Evolutionary conservation across 2,113 vertebrate genomes (phyloP), one percentile per base, ranked within the genome.

Genomic region (Ammodytes marinus): DNA sequence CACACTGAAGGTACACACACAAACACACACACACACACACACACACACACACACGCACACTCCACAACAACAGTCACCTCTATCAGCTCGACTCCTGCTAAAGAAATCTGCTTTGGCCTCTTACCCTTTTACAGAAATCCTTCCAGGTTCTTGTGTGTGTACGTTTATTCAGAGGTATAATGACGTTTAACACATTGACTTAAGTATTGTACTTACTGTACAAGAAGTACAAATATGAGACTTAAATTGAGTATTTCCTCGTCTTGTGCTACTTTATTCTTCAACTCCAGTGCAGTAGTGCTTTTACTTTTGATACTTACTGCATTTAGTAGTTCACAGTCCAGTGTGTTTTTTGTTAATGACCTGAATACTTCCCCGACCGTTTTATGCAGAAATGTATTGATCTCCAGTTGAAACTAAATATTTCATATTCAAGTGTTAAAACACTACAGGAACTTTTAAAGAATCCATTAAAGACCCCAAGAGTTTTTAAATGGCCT

Each of bases 1-100:
- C 86, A 96, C 97, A 43, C 89, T 98, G 8, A 98, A 98, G 96
- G 97, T 98, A 88, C 13, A 65, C 15, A 65, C 27, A 59, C 8
- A 46, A 9, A 68, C 60, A 40, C 47, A 66, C 37, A 39, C 68
- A 69, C 50, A 67, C 46, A 67, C 45, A 45, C n/a, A 73, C 39
- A 43, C 47, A 47, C 17, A 53, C 53, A 58, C 59, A 74, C 63
- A 37, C 13, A 43, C 45, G 37, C 58, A 35, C 42, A 43, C n/a
- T n/a, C 50, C 19, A 39, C 55, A 27, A 27, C 27, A 27, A 27
- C 27, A 27, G 27, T 4, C 3, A 15, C 27, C 12, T 39, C 6
- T 39, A 14, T 58, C 27, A 58, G 55, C 55, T 37, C 5, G 5
- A 58, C 37, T 59, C 7, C 37, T 37, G 27, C 35, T 8, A 3